phyloP scores from a whole-genome alignment of 2,888 invertebrate genomes.

The Andrena hattorfiana region DNA sequence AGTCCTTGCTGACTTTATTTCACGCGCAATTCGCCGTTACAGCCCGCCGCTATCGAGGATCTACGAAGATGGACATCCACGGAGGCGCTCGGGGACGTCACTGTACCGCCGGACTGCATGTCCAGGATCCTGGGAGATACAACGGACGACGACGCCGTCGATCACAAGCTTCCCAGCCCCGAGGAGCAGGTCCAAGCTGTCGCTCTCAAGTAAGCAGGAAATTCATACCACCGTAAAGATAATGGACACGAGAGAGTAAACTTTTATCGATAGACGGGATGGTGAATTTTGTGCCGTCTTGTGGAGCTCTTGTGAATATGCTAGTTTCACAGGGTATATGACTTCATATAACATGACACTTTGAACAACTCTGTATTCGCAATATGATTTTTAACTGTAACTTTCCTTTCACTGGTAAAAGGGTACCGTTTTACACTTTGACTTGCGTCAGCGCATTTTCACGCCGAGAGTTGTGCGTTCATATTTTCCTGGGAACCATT shows the following conservation, averaged over 20 bases:
- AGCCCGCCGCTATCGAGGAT: constrained; percentile 93
- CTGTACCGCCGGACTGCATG: constrained; percentile 92
- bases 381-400: too few species aligned
- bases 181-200: constrained; percentile 94
- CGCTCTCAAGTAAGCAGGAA: constrained; percentile 90
- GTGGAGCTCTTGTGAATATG: background rate
- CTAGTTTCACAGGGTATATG: background rate
- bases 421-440: too few species aligned
- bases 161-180: constrained; percentile 94
- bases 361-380: too few species aligned
- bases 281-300: background rate
- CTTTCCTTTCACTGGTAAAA: too few species aligned
- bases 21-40: constrained; percentile 54
- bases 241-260: constrained; percentile 18
- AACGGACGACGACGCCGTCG: constrained; percentile 90
- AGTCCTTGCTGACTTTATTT: constrained; percentile 39
- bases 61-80: constrained; percentile 94
- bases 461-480: too few species aligned
- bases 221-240: constrained; percentile 55
- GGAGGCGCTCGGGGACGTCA: constrained; percentile 93
- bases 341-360: too few species aligned
- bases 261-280: background rate
- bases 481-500: too few species aligned
- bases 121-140: constrained; percentile 88
- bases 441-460: too few species aligned